Conservation (phyloP, 2,113 vertebrate species). For the Lepus europaeus region DNA sequence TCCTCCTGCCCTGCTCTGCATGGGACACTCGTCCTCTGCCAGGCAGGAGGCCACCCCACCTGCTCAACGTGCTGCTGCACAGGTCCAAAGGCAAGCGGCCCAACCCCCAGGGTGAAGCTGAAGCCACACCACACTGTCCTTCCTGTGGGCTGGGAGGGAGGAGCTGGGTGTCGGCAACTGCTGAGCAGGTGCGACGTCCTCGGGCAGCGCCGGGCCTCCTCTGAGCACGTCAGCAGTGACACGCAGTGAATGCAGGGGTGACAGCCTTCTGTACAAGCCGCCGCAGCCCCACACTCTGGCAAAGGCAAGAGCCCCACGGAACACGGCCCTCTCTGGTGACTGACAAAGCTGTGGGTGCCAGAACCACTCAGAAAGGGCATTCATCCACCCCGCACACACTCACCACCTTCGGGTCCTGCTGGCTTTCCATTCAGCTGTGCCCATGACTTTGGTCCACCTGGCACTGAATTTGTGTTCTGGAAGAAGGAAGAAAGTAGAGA, state of each 20-base stretch:
- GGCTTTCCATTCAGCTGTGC: constrained; percentile 99
- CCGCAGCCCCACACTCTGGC: fast-evolving
- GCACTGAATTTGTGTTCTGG: constrained; percentile 96
- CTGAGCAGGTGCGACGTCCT: not conserved
- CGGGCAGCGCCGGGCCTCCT: not conserved
- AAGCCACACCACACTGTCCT: not conserved
- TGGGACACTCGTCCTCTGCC: not conserved
- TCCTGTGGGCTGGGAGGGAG: not conserved
- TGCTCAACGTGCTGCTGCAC: not conserved
- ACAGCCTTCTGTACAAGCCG: fast-evolving
- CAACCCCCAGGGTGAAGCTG: not conserved
- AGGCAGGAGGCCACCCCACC: not conserved
- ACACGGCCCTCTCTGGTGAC: not conserved
- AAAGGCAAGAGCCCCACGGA: not conserved
- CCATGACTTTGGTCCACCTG: constrained; percentile 99
- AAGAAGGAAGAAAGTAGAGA: constrained; percentile 51
- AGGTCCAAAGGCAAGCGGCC: not conserved
- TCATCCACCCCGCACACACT: constrained; percentile 76
- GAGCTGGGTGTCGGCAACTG: fast-evolving
- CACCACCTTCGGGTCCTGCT: constrained; percentile 97
- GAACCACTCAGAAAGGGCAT: not conserved
- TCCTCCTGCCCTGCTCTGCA: no score
- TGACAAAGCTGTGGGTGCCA: no score
- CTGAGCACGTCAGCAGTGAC: not conserved
- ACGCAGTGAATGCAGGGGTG: not conserved